These are phyloP conservation scores for Artemia franciscana DNA, from an alignment of 1,140 invertebrate genomes.

Conservation along the genomic window DNA sequence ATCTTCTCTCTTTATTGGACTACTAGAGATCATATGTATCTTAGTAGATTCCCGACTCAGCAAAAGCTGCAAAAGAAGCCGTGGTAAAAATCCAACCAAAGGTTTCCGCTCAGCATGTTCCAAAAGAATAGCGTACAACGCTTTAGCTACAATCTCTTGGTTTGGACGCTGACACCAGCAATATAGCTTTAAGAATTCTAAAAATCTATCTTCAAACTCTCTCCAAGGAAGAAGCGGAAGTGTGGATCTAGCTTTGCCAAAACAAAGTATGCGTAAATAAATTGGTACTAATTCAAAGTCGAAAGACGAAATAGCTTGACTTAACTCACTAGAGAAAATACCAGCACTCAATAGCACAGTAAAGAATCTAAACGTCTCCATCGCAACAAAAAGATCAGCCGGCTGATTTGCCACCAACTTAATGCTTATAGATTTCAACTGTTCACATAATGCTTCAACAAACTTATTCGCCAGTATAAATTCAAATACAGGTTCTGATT, in stretches of 20 bases:
- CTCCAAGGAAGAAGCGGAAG: constrained; percentile 3
- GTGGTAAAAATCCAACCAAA: constrained; percentile 50
- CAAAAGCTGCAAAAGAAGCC: constrained; percentile 56
- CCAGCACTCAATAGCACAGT: background rate
- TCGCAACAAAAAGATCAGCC: background rate
- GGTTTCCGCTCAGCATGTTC: constrained; percentile 27
- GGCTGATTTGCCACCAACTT: background rate
- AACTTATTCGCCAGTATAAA: background rate
- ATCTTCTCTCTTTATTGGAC: constrained; percentile 5
- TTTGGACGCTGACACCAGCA: constrained; percentile 62
- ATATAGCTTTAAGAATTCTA: constrained; percentile 28
- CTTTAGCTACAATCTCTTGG: constrained; percentile 52
- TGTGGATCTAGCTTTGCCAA: background rate
- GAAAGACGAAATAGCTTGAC: background rate
- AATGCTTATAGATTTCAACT: background rate
- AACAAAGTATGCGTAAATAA: background rate
- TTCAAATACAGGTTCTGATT: background rate
- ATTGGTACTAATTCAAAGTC: background rate
- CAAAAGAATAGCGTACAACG: constrained; percentile 42
- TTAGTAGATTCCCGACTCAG: constrained; percentile 60
- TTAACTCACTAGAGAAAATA: background rate
- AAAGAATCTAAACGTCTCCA: background rate
- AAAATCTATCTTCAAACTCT: constrained; percentile 20
- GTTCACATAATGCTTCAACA: background rate
- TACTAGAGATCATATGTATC: constrained; percentile 34